Evolutionary conservation across 2,797 vertebrate species (phyloP), one percentile per base, ranked within the genome.

Genomic region (Hydrocynus forskahlii): DNA sequence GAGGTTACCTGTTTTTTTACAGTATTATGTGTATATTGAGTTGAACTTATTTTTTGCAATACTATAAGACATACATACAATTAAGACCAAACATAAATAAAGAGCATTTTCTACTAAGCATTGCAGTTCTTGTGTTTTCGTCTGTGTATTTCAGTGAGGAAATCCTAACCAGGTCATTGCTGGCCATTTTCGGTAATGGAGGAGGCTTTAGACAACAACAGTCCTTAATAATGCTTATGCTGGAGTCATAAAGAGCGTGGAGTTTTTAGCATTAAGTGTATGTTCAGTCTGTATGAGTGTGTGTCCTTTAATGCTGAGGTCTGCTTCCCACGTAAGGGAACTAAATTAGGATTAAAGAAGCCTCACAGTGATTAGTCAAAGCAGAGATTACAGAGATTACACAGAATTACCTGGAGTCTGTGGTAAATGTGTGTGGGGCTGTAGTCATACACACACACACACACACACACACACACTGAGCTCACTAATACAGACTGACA

Each of bases 331-430:
- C 6, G 35, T 57, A 45, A 66, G 9, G 45, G 43, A 75, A 67
- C 75, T 75, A 60, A 75, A 71, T 81, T 43, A 59, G 23, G 75
- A 83, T 80, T 75, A 67, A 23, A 50, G 64, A 50, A 50, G 72
- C 74, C 63, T 63, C 59, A 50, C 57, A 48, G 43, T 62, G 81
- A 75, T 78, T 75, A 80, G 84, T 75, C 75, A 85, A 77, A 62
- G 48, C 7, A 64, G 19, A 83, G 70, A 78, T 86, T 86, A 78
- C 84, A 50, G 50, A 50, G 84, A 83, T 83, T 85, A 72, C 45
- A 81, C 13, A 29, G 81, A 48, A 75, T 77, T 75, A 78, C 63
- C 12, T 14, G n/a, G 35, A 60, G 59, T 23, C 17, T 74, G 43
- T 66, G 40, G 7, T 66, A 10, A 52, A 75, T 16, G 76, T 23